Conservation (phyloP, 2,113 vertebrate species). For the Passer montanus region DNA sequence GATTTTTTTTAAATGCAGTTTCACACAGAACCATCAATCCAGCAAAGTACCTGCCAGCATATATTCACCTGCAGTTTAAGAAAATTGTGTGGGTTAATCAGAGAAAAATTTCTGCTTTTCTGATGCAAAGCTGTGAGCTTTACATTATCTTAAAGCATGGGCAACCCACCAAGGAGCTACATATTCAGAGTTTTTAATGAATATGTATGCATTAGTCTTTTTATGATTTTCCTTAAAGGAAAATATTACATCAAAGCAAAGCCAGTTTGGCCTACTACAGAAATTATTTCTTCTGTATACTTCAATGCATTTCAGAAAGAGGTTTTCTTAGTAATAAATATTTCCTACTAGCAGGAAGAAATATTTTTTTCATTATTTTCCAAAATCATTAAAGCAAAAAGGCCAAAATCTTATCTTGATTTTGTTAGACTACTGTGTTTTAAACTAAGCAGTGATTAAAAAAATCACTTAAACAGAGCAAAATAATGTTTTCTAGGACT, state of each 20-base stretch:
- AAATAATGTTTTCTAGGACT: neutral
- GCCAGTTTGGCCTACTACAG: neutral
- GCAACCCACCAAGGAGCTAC: constrained; percentile 8
- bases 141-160: neutral
- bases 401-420: neutral
- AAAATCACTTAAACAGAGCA: neutral
- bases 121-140: constrained; percentile 4
- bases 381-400: neutral
- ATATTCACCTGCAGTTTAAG: constrained; percentile 2
- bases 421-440: neutral
- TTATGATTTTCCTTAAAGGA: constrained; percentile 18
- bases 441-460: neutral
- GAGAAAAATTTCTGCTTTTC: constrained; percentile 16
- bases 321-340: neutral
- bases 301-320: neutral
- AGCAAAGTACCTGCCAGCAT: neutral
- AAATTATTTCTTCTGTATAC: neutral
- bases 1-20: neutral
- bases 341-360: neutral
- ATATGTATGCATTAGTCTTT: constrained; percentile 20
- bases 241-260: constrained; percentile 41
- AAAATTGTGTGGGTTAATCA: neutral
- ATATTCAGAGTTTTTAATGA: neutral
- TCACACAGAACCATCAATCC: neutral
- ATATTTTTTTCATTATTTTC: neutral